Base-by-base conservation (phyloP, 2,888 invertebrate species). In the Volucella zonaria region DNA sequence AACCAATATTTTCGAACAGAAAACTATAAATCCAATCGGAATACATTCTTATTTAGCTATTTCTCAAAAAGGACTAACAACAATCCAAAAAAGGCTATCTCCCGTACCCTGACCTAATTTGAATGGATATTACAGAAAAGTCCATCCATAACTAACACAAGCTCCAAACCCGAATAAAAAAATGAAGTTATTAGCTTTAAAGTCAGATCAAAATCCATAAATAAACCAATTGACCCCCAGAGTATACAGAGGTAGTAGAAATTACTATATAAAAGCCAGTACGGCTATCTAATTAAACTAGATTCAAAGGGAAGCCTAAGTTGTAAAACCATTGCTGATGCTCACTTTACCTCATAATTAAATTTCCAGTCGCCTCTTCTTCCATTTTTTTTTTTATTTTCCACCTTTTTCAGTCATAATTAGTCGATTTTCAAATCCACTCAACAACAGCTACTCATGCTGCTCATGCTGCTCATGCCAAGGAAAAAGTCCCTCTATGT, bases 371-470 rank as follows among this genome's bases (percentile, higher is more conserved):
- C 56, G 42, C 43, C 47, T 70, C 61, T 71, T 59, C 9, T 4
- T 4, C 49, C 23, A 14, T 18, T 58, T 64, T 70, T n/a, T n/a
- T n/a, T n/a, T n/a, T n/a, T n/a, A n/a, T n/a, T n/a, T 59, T 31
- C 31, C 31, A 31, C 31, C 31, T 31, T 64, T 58, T 58, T 51
- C 56, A 42, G 59, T 58, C 66, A 61, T 76, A 83, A 79, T 83
- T 83, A 83, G 79, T 70, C 70, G 70, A 79, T 79, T 83, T 79
- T 74, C 66, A 80, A 80, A 76, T 83, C 58, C 43, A 75, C 74
- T 66, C 58, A 74, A 68, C 64, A 70, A 38, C 12, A 52, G 31
- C 54, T 51, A 40, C 56, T 18, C 12, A 10, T 47, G 12, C 14
- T 14, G 47, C 56, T 18, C 12, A 10, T 47, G 12, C 14, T 14